These are phyloP conservation scores for Strigamia maritima DNA, from an alignment of 2,888 invertebrate genomes.

Conservation along the genomic window DNA sequence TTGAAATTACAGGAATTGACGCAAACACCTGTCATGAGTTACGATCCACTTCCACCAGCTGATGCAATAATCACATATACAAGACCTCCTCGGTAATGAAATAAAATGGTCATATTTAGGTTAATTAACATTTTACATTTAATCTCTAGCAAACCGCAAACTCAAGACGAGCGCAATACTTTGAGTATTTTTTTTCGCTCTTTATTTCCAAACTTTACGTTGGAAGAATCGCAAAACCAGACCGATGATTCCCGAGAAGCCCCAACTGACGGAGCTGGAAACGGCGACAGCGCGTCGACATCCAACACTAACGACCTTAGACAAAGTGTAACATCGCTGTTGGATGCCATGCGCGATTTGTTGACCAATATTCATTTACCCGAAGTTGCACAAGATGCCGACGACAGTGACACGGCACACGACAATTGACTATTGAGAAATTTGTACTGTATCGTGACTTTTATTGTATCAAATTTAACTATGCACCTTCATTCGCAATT, in stretches of 20 bases:
- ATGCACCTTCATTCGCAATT: constrained; percentile 6
- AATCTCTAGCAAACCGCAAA: not conserved
- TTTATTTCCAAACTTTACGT: constrained; percentile 66
- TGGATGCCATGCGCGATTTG: constrained; percentile 70
- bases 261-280: constrained; percentile 48
- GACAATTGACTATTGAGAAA: not conserved
- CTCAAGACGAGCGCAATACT: constrained; percentile 48
- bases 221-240: constrained; percentile 48
- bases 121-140: not conserved
- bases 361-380: constrained; percentile 64
- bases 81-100: constrained; percentile 51
- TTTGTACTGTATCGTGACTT: not conserved
- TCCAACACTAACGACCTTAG: constrained; percentile 57
- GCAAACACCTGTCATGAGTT: constrained; percentile 64
- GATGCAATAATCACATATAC: constrained; percentile 70
- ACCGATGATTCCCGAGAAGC: constrained; percentile 19
- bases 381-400: constrained; percentile 57
- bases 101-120: not conserved
- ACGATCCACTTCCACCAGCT: constrained; percentile 74
- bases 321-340: constrained; percentile 63
- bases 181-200: constrained; percentile 64
- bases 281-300: constrained; percentile 44
- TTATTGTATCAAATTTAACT: not conserved
- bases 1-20: constrained; percentile 53
- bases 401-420: constrained; percentile 45